phyloP scores from a whole-genome alignment of 2,888 invertebrate species.

The Synergus gifuensis region DNA sequence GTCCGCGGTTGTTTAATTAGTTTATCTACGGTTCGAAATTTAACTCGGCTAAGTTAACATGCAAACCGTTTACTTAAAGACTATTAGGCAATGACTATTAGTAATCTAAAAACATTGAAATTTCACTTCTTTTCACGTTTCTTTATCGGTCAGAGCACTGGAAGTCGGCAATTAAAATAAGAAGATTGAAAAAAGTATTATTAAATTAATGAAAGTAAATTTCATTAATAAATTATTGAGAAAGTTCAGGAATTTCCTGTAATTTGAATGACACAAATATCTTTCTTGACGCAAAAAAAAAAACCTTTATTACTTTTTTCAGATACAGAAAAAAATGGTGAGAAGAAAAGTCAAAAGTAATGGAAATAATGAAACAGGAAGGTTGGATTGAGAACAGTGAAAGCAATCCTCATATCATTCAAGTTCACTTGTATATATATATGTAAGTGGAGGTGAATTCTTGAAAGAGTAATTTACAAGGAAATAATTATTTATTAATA shows the following conservation, averaged over 20 bases:
- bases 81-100: background rate
- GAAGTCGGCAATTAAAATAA: background rate
- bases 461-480: background rate
- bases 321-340: conserved; percentile 6
- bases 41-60: background rate
- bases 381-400: conserved; percentile 30
- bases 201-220: background rate
- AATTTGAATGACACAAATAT: background rate
- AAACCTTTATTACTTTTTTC: conserved; percentile 22
- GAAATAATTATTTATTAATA: too few relatives aligned
- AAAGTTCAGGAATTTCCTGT: background rate
- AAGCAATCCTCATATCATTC: conserved; percentile 31
- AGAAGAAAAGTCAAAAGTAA: conserved; percentile 39
- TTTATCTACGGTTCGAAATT: conserved; percentile 20
- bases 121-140: background rate
- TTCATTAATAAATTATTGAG: background rate
- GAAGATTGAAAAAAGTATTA: background rate
- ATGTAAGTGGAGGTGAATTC: background rate
- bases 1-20: conserved; percentile 4
- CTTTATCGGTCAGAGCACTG: background rate
- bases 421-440: conserved; percentile 11
- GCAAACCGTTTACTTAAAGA: background rate
- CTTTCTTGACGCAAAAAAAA: background rate
- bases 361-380: conserved; percentile 26
- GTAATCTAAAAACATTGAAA: background rate